Percentiles rank a stretch among this genome's conserved stretches.
phyloP scores from a whole-genome alignment of 2,113 vertebrate genomes.

The Vulpes lagopus region DNA sequence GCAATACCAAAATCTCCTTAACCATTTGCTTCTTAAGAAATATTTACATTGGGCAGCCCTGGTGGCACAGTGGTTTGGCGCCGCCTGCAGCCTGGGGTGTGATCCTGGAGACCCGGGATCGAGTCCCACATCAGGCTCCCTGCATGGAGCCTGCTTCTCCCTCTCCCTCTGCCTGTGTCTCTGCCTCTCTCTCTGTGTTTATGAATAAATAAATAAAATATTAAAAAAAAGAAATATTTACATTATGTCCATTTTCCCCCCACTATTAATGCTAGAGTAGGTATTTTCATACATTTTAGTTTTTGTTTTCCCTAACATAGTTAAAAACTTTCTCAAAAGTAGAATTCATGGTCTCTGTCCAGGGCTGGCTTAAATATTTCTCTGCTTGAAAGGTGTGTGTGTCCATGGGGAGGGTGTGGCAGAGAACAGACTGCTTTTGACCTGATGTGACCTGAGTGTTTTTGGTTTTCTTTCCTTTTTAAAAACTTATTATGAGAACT shows the following conservation, averaged over 20 bases:
- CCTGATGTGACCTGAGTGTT: not conserved
- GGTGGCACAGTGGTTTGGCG: too few relatives aligned
- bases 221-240: not conserved
- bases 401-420: not conserved
- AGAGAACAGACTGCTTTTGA: not conserved
- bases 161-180: too few relatives aligned
- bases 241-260: not conserved
- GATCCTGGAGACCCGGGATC: too few relatives aligned
- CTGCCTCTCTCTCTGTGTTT: too few relatives aligned
- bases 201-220: too few relatives aligned
- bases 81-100: too few relatives aligned
- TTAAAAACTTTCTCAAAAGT: not conserved
- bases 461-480: not conserved
- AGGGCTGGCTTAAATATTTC: not conserved
- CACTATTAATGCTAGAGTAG: not conserved
- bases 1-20: not conserved
- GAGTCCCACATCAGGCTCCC: too few relatives aligned
- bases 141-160: too few relatives aligned
- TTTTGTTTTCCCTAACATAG: not conserved
- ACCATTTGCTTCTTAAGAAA: not conserved
- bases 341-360: not conserved
- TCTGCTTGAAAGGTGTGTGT: not conserved
- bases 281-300: not conserved
- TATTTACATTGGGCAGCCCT: too few relatives aligned
- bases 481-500: conserved; percentile 1